phyloP scores from a whole-genome alignment of 2,113 vertebrate genomes.

The Ranitomeya imitator region DNA sequence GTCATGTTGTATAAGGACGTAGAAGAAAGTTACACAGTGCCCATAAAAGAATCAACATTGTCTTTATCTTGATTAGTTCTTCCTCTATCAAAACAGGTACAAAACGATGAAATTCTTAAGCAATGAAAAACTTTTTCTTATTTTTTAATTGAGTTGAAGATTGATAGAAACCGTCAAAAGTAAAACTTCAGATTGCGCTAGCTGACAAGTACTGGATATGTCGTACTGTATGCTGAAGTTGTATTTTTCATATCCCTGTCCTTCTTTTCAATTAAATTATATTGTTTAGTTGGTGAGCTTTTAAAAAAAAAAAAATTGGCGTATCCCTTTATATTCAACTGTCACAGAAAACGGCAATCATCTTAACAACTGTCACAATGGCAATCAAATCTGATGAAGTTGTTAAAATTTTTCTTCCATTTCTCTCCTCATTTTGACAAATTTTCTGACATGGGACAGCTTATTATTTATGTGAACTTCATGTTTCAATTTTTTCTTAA shows the following conservation, averaged over 20 bases:
- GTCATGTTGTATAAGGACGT: no score
- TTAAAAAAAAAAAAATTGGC: constrained; percentile 35
- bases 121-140: neutral
- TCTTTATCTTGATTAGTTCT: neutral
- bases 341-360: constrained; percentile 55
- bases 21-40: neutral
- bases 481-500: constrained; percentile 23
- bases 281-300: constrained; percentile 56
- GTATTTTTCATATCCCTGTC: constrained; percentile 57
- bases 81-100: neutral
- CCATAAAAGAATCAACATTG: neutral
- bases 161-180: constrained; percentile 48
- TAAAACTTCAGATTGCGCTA: constrained; percentile 31
- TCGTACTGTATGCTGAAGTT: constrained; percentile 37
- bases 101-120: neutral
- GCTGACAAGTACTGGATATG: constrained; percentile 48
- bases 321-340: constrained; percentile 55
- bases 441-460: constrained; percentile 37
- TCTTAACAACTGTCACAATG: constrained; percentile 56
- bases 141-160: constrained; percentile 37
- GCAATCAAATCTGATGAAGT: constrained; percentile 55
- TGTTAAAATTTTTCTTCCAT: constrained; percentile 37
- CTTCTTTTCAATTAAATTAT: constrained; percentile 56
- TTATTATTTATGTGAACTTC: constrained; percentile 31
- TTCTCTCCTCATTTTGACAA: constrained; percentile 40